Conservation (phyloP, 2,888 invertebrate species). For the Eupithecia dodoneata region DNA sequence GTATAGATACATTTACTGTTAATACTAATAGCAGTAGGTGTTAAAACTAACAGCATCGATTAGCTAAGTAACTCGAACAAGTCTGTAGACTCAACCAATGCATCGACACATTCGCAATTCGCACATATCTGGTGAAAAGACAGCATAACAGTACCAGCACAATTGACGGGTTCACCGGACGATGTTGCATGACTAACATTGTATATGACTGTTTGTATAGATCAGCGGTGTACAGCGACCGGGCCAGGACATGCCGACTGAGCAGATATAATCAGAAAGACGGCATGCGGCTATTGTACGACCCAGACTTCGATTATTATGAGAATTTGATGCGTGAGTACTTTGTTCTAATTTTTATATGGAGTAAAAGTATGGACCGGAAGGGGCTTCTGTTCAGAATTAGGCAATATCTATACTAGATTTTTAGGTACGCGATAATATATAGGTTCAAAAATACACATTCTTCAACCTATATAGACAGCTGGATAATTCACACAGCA, state of each 20-base stretch:
- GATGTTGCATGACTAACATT: conserved; percentile 55
- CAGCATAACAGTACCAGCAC: neutral
- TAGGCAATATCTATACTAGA: no score
- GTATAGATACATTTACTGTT: no score
- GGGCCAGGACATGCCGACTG: conserved; percentile 92
- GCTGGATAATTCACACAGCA: no score
- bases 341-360: neutral
- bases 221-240: conserved; percentile 94
- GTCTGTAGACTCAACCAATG: neutral
- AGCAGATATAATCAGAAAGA: conserved; percentile 94
- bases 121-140: neutral
- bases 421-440: no score
- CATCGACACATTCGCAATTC: neutral
- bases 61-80: neutral
- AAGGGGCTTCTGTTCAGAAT: neutral
- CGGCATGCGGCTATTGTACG: conserved; percentile 94
- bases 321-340: conserved; percentile 96
- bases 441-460: no score
- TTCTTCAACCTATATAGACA: no score
- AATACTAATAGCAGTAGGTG: neutral
- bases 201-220: conserved; percentile 61
- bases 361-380: neutral
- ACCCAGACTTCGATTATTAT: conserved; percentile 96
- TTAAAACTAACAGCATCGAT: neutral
- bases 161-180: conserved; percentile 48